phyloP scores from a whole-genome alignment of 2,888 invertebrate genomes.

The Drosophila koepferae region DNA sequence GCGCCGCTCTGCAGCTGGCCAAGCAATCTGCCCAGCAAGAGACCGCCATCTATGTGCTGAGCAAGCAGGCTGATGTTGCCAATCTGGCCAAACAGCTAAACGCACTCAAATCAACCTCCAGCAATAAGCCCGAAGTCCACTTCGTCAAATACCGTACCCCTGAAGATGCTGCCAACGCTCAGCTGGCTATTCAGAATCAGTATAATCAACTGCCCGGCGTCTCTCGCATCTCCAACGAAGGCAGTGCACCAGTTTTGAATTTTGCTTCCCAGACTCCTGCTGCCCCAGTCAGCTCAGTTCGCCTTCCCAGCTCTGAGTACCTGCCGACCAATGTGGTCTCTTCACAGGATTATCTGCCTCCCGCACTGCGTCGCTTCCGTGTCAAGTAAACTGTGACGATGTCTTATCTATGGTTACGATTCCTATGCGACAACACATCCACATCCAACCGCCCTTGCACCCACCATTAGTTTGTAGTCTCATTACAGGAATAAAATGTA shows the following conservation, averaged over 20 bases:
- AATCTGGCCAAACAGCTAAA: constrained; percentile 78
- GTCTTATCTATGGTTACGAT: constrained; percentile 50
- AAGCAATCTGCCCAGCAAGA: constrained; percentile 78
- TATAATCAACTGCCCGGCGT: constrained; percentile 80
- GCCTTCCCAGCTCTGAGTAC: constrained; percentile 53
- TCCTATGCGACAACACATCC: constrained; percentile 54
- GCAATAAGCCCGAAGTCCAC: constrained; percentile 82
- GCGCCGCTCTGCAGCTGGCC: constrained; percentile 77
- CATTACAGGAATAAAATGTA: constrained; percentile 64
- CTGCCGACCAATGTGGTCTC: constrained; percentile 52
- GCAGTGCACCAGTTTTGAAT: constrained; percentile 79
- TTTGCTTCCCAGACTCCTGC: constrained; percentile 65
- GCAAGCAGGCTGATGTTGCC: constrained; percentile 78
- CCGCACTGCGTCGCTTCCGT: constrained; percentile 73
- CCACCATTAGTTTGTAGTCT: constrained; percentile 64
- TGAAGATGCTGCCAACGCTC: constrained; percentile 82
- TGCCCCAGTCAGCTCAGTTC: constrained; percentile 22
- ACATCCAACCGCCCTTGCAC: constrained; percentile 17
- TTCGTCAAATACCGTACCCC: constrained; percentile 83
- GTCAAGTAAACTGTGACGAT: constrained; percentile 57
- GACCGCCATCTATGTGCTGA: constrained; percentile 83
- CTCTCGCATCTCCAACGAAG: constrained; percentile 79
- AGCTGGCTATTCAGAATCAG: constrained; percentile 81
- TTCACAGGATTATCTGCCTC: constrained; percentile 66
- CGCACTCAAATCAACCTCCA: constrained; percentile 60